These are phyloP conservation scores for Syngnathus rostellatus DNA, from an alignment of 2,797 vertebrate species.

Conservation along the genomic window DNA sequence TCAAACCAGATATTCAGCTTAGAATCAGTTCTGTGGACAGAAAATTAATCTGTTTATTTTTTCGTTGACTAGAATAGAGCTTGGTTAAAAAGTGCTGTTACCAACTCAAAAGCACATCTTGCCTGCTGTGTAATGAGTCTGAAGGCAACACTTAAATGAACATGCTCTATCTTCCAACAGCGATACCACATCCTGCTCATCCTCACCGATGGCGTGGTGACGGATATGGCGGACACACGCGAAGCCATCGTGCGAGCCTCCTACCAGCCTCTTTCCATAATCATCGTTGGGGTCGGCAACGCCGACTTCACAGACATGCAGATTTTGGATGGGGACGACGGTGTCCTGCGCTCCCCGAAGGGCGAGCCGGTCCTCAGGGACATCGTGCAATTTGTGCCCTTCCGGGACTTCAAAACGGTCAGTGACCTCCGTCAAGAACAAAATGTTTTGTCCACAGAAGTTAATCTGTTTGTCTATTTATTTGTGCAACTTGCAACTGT, in stretches of 20 bases:
- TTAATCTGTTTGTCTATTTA: slow-evolving; percentile 15
- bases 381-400: slow-evolving; percentile 93
- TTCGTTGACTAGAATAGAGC: slow-evolving; percentile 10
- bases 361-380: slow-evolving; percentile 86
- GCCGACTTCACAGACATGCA: slow-evolving; percentile 96
- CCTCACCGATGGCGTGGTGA: slow-evolving; percentile 89
- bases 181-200: slow-evolving; percentile 92
- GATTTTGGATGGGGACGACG: slow-evolving; percentile 86
- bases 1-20: not conserved
- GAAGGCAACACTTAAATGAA: slow-evolving; percentile 20
- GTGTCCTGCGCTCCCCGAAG: slow-evolving; percentile 80
- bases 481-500: slow-evolving; percentile 7
- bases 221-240: slow-evolving; percentile 87
- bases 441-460: not conserved
- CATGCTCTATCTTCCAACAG: slow-evolving; percentile 56
- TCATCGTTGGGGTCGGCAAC: slow-evolving; percentile 91
- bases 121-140: slow-evolving; percentile 20
- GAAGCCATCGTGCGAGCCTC: slow-evolving; percentile 90
- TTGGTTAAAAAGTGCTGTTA: slow-evolving; percentile 9
- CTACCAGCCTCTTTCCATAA: slow-evolving; percentile 90
- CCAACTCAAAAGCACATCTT: slow-evolving; percentile 9
- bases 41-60: not conserved
- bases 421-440: slow-evolving; percentile 48
- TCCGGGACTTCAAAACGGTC: slow-evolving; percentile 93
- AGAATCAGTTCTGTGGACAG: not conserved